phyloP scores from a whole-genome alignment of 2,113 vertebrate species.

The Nettapus auritus region DNA sequence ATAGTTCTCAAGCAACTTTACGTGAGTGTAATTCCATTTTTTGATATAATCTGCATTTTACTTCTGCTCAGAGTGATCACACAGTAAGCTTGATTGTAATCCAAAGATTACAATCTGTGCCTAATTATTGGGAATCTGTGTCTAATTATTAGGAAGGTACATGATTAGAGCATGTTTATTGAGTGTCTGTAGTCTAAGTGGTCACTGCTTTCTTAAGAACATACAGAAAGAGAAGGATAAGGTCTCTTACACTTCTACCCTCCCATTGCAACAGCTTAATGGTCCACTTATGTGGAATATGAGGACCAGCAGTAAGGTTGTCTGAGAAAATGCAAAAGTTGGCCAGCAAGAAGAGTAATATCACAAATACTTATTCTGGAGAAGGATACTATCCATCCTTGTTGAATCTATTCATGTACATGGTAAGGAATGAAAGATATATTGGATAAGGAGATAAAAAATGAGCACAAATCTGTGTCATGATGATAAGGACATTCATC shows the following conservation, averaged over 20 bases:
- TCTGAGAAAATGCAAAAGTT: neutral
- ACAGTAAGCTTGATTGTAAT: neutral
- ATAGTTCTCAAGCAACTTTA: neutral
- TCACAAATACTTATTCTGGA: neutral
- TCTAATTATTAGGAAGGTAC: neutral
- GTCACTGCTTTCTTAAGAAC: neutral
- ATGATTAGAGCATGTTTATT: neutral
- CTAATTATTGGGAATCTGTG: neutral
- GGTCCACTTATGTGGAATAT: neutral
- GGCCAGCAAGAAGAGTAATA: neutral
- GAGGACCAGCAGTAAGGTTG: neutral
- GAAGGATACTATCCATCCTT: neutral
- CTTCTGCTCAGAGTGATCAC: neutral
- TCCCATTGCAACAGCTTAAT: neutral
- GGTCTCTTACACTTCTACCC: neutral
- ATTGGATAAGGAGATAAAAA: neutral
- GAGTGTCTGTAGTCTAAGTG: neutral
- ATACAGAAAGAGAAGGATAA: neutral
- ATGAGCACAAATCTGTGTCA: accelerated
- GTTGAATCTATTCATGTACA: neutral
- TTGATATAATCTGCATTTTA: neutral
- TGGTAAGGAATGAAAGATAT: neutral
- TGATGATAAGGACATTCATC: neutral
- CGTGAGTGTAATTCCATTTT: neutral
- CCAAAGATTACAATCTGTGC: accelerated